Conservation (phyloP, 2,888 invertebrate species). For the Nipponacmea schrenckii region DNA sequence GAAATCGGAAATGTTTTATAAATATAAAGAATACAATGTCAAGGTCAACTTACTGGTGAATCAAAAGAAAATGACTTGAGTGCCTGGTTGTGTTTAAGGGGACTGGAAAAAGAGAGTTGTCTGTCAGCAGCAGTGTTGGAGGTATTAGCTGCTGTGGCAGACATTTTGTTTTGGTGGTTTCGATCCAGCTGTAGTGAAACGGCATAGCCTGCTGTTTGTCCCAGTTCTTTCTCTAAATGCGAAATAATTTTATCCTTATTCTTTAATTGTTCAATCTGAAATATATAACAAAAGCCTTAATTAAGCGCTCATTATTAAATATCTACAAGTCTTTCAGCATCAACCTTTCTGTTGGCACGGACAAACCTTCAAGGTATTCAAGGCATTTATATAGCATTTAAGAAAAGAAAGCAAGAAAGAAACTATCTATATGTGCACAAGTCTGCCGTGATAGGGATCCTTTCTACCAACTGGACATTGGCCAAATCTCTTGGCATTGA, state of each 20-base stretch:
- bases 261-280: constrained; percentile 45
- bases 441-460: too few species aligned
- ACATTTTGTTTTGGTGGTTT: constrained; percentile 9
- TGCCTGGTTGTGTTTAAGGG: constrained; percentile 6
- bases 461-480: too few species aligned
- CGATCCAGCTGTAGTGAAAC: constrained; percentile 19
- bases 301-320: too few species aligned
- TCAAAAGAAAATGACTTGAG: neutral
- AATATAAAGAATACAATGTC: too few species aligned
- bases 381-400: too few species aligned
- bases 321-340: too few species aligned
- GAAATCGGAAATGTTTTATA: too few species aligned
- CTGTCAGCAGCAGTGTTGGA: neutral
- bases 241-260: constrained; percentile 46
- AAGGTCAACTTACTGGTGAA: neutral
- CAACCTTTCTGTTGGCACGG: too few species aligned
- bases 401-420: too few species aligned
- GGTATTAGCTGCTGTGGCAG: neutral
- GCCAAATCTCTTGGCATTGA: too few species aligned
- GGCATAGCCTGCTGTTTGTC: constrained; percentile 37
- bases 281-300: neutral
- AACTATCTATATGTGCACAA: too few species aligned
- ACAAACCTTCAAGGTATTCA: too few species aligned
- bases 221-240: constrained; percentile 44
- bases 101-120: constrained; percentile 4